A percentile compares a stretch with the other conserved stretches of the same genome.
phyloP scores from a whole-genome alignment of 2,113 vertebrate genomes.

The Lasiurus borealis region DNA sequence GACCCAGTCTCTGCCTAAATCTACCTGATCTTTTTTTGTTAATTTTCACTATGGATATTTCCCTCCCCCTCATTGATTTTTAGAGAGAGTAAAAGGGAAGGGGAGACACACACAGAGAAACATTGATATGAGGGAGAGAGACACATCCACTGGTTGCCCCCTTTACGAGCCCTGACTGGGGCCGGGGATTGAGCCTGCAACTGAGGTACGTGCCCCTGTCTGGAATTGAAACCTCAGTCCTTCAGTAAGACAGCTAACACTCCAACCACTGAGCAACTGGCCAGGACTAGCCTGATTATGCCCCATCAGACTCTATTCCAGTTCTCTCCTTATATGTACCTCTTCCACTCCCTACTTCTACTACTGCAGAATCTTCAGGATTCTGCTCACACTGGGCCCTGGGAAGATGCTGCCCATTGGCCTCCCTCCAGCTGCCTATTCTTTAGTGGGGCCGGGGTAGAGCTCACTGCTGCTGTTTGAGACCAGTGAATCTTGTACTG shows the following conservation, averaged over 20 bases:
- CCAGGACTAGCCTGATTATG: not conserved
- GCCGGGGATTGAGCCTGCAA: too few species aligned
- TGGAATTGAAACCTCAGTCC: too few species aligned
- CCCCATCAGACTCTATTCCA: not conserved
- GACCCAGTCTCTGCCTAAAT: not conserved
- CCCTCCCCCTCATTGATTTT: too few species aligned
- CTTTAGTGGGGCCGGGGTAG: not conserved
- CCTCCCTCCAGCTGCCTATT: not conserved
- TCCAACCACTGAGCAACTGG: too few species aligned
- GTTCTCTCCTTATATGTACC: not conserved
- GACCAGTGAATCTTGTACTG: not conserved
- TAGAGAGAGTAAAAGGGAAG: too few species aligned
- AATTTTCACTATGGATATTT: too few species aligned
- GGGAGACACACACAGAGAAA: too few species aligned
- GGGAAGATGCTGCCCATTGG: not conserved
- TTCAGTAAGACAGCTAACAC: too few species aligned
- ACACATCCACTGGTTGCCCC: too few species aligned
- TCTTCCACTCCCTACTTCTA: not conserved
- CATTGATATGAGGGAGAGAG: too few species aligned
- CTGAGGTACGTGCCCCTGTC: too few species aligned
- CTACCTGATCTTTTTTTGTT: not conserved
- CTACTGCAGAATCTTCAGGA: not conserved
- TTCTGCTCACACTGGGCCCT: not conserved
- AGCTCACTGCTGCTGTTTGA: not conserved
- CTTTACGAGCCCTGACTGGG: too few species aligned